Conservation (phyloP, 2,888 invertebrate species). For the Epirrhoe alternata region DNA sequence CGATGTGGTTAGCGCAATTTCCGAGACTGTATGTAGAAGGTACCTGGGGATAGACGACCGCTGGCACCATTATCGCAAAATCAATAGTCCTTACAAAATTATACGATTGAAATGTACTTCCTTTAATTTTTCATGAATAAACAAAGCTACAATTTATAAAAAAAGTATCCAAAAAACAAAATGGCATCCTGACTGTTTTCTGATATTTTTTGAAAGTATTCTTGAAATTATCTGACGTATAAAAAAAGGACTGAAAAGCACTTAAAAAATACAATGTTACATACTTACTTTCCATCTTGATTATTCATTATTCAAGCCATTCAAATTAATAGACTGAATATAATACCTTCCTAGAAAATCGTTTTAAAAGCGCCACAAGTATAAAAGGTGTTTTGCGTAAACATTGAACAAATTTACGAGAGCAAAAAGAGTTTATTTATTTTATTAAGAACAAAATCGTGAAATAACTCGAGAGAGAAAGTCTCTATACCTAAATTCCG, state of each 20-base stretch:
- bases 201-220: too few species aligned
- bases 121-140: slow-evolving; percentile 16
- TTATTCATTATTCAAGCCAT: too few species aligned
- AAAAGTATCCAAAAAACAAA: neutral
- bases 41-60: slow-evolving; percentile 72
- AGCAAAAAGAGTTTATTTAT: slow-evolving; percentile 52
- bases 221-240: too few species aligned
- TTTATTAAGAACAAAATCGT: slow-evolving; percentile 60
- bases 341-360: neutral
- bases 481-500: slow-evolving; percentile 66
- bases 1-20: slow-evolving; percentile 84
- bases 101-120: slow-evolving; percentile 64
- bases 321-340: neutral
- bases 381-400: neutral
- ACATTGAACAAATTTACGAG: neutral
- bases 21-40: slow-evolving; percentile 72
- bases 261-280: too few species aligned
- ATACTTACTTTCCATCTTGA: too few species aligned
- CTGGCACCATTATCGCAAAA: slow-evolving; percentile 73
- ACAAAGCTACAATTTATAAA: slow-evolving; percentile 3
- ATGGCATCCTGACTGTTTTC: too few species aligned
- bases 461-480: slow-evolving; percentile 61
- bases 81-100: slow-evolving; percentile 73
- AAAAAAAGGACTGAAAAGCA: too few species aligned
- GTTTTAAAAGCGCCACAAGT: neutral